Evolutionary conservation across 1,140 invertebrate species (phyloP), one percentile per base, ranked within the genome.

Genomic region (Drosophila seguyi): DNA sequence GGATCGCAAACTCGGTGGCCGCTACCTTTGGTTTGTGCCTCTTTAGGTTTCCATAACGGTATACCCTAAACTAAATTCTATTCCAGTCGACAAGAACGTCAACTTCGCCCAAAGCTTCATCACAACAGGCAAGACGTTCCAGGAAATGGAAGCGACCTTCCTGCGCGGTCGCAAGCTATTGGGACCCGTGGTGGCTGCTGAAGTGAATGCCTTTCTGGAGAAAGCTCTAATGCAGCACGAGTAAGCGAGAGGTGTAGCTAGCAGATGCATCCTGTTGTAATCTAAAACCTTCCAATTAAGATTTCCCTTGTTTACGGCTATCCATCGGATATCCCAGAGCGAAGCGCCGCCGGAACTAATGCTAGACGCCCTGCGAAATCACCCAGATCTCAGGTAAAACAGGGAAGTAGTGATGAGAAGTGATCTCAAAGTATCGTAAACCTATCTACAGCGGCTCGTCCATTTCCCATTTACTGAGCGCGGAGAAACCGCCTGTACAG

Each of bases 1-100:
- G 99, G n/a, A 96, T 99, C 8, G 99, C 98, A 50, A 99, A 99
- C 95, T 95, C 99, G n/a, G 97, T 99, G 60, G 99, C 99, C 0
- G 99, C 99, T 0, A 99, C 99, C 91, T 99, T 99, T 92, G 98
- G 97, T 93, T 56, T 10, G 77, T 75, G 27, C 16, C 0, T 13
- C 13, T 42, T 0, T 0, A n/a, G 14, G 1, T n/a, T 5, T 20
- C 0, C 6, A n/a, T 10, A 14, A 14, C 11, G 0, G 10, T 27
- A 41, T 22, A 31, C 3, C 13, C n/a, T 13, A n/a, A 10, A 34
- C 5, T 14, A 16, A 18, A 13, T 29, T 2, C 25, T 20, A 16
- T 11, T 31, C 60, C 76, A 94, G 94, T 95, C 73, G 99, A 99
- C 18, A 95, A 99, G 63, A 99, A 99, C 92, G 94, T 98, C 58